phyloP scores from a whole-genome alignment of 2,888 invertebrate genomes.

The Strigamia crassipes region DNA sequence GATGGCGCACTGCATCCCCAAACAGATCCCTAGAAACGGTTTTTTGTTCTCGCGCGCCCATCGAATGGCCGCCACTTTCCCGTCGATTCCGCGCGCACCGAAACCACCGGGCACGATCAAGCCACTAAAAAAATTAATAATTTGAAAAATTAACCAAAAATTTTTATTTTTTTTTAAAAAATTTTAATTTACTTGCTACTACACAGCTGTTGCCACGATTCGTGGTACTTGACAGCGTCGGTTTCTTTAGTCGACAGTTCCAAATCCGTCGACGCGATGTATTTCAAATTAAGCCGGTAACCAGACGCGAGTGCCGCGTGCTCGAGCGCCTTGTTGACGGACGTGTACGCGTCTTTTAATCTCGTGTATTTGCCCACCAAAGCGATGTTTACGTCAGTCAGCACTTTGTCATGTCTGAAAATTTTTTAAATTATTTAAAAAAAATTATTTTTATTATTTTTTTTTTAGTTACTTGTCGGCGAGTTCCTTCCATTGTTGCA shows the following conservation, averaged over 20 bases:
- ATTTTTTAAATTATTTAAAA: background rate
- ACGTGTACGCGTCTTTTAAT: constrained; percentile 94
- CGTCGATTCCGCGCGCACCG: constrained; percentile 92
- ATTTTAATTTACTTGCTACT: constrained; percentile 60
- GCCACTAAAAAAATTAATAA: constrained; percentile 67
- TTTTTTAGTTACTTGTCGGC: constrained; percentile 69
- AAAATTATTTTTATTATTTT: too few relatives aligned
- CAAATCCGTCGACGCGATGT: constrained; percentile 83
- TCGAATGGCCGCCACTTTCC: constrained; percentile 89
- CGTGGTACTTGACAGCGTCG: constrained; percentile 83
- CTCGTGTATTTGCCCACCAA: constrained; percentile 97
- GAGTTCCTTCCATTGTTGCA: constrained; percentile 87
- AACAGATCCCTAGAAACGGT: constrained; percentile 91
- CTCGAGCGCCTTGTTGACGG: constrained; percentile 90
- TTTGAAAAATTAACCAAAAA: constrained; percentile 39
- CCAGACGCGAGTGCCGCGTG: constrained; percentile 88
- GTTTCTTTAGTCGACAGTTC: constrained; percentile 57
- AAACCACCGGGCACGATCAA: constrained; percentile 98
- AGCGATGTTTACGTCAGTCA: constrained; percentile 84
- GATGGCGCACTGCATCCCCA: constrained; percentile 96
- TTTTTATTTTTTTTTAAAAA: too few relatives aligned
- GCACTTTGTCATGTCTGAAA: constrained; percentile 74
- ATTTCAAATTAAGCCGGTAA: constrained; percentile 80
- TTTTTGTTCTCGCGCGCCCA: constrained; percentile 90
- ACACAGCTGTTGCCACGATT: constrained; percentile 91